Conservation (phyloP, 2,113 vertebrate genomes). For the Vulpes lagopus region DNA sequence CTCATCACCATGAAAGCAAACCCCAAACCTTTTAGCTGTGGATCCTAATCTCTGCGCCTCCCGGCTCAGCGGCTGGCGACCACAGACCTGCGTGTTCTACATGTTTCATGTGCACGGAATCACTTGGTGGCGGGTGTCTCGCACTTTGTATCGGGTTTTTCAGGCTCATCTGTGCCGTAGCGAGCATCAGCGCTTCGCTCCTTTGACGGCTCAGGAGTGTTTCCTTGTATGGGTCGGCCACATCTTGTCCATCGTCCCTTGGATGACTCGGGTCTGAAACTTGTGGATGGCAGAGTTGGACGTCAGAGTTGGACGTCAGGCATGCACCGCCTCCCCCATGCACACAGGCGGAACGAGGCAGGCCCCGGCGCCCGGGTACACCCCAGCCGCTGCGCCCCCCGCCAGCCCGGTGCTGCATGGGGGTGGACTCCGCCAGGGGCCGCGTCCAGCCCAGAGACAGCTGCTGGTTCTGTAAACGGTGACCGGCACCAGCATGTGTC, state of each 20-base stretch:
- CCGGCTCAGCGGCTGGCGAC: background rate
- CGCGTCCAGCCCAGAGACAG: background rate
- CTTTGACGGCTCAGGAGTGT: background rate
- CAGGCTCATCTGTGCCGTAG: background rate
- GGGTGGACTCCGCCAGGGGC: rapidly evolving
- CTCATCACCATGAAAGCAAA: background rate
- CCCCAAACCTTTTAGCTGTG: background rate
- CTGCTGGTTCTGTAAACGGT: background rate
- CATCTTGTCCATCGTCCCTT: rapidly evolving
- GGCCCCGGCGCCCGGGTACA: background rate
- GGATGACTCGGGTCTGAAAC: background rate
- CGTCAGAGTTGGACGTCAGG: rapidly evolving
- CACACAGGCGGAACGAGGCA: background rate
- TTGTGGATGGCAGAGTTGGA: background rate
- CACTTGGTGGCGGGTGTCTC: background rate
- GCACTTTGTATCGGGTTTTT: rapidly evolving
- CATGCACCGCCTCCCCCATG: rapidly evolving
- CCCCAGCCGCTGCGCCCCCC: background rate
- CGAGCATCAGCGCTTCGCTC: rapidly evolving
- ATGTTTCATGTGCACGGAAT: rapidly evolving
- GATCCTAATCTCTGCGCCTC: background rate
- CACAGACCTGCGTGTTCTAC: background rate
- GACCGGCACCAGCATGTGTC: rapidly evolving
- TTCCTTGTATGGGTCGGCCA: rapidly evolving
- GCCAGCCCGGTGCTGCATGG: rapidly evolving